Base-by-base conservation (phyloP, 2,888 invertebrate genomes). In the Scaeva pyrastri region DNA sequence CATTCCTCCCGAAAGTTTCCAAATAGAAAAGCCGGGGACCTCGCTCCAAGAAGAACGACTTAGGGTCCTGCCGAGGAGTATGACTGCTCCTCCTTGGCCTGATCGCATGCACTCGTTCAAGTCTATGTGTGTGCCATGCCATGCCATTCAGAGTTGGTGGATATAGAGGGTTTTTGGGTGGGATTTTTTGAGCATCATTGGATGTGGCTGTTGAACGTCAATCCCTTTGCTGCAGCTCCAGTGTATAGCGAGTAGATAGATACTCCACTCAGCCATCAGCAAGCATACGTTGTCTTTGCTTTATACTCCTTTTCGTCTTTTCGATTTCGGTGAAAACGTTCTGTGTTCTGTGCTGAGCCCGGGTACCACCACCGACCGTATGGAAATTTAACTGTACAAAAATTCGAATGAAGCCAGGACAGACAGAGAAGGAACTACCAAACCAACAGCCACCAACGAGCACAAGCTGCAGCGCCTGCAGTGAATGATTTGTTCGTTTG, bases 181-280 rank as follows among this genome's bases (percentile, higher is more conserved):
- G 26, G 72, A 84, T 71, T 84, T 77, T 75, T 81, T 52, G 81
- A 70, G 77, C 77, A 82, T 86, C 77, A 86, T 86, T 82, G 72
- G 71, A 82, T 86, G 82, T 78, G 77, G 78, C 78, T 82, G 86
- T 70, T 82, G 71, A 82, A 82, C 86, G 82, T 82, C 86, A 82
- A 86, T 82, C 73, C 77, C 73, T 76, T 75, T 58, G 58, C 52
- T 77, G 31, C 45, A 48, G 36, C 21, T 50, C 31, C 21, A 50
- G 50, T 50, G 36, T 45, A 19, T n/a, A 66, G 66, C 19, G 21
- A 39, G 19, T 12, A 66, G 66, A 36, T 66, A 64, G 64, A 64
- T 26, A 60, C 60, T 52, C 31, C n/a, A 31, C 39, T 52, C 52
- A 52, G 26, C 45, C 12, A 45, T 45, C 26, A 64, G 50, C 56